Percentiles rank a stretch among this genome's conserved stretches.
These are phyloP conservation scores for Artibeus lituratus DNA, from an alignment of 2,797 vertebrate genomes.

Conservation along the genomic window DNA sequence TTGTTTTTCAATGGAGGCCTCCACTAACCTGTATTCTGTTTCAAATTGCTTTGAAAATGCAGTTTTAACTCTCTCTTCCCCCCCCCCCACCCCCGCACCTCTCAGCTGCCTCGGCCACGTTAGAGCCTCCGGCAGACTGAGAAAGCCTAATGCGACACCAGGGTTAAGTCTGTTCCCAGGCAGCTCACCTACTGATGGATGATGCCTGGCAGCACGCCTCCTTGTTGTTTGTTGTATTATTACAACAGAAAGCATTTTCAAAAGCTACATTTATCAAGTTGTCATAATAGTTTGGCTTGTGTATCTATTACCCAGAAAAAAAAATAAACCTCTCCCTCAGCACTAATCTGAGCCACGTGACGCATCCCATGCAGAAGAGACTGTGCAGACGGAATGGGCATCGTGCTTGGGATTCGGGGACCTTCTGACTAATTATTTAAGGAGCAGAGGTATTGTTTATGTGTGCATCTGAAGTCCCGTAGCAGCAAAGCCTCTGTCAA, in stretches of 20 bases:
- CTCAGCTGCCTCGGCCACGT: background rate
- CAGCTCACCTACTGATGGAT: conserved; percentile 53
- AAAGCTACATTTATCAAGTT: conserved; percentile 67
- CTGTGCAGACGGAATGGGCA: background rate
- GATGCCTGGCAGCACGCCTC: conserved; percentile 41
- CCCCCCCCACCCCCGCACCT: background rate
- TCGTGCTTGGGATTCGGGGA: background rate
- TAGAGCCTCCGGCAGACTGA: background rate
- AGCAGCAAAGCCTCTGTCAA: background rate
- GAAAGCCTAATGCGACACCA: background rate
- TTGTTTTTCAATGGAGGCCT: background rate
- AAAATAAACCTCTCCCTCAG: conserved; percentile 45
- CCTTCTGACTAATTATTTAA: background rate
- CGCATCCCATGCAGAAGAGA: background rate
- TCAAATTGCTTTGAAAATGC: conserved; percentile 42
- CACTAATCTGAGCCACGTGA: conserved; percentile 21
- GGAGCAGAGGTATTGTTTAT: background rate
- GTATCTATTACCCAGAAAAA: conserved; percentile 47
- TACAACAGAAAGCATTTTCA: conserved; percentile 66
- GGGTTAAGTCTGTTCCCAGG: conserved; percentile 41
- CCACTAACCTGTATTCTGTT: background rate
- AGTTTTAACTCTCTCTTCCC: background rate
- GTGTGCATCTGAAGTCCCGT: background rate
- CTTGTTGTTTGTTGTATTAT: conserved; percentile 67
- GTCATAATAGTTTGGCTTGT: conserved; percentile 60